Base-by-base conservation (phyloP, 2,888 invertebrate species). In the Pardosa pseudoannulata region DNA sequence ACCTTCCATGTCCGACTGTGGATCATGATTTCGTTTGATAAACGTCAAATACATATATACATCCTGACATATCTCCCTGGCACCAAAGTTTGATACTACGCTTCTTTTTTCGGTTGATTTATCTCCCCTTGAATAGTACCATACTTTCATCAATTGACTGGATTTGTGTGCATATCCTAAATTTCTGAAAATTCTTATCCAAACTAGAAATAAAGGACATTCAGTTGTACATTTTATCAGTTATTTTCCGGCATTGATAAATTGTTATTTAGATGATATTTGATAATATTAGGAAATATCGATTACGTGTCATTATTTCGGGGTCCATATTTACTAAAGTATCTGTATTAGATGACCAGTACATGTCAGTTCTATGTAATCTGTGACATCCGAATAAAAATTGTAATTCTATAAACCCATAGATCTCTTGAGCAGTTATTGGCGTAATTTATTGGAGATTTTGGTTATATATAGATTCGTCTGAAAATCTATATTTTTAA, bases 201-300 rank as follows among this genome's bases (percentile, higher is more conserved):
- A 65, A 29, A 65, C 65, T 28, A 5, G n/a, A n/a, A n/a, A 65
- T 65, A 29, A 65, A 29, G 2, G 29, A 29, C 29, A 28, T 29
- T 9, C 28, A 11, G 1, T 56, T 56, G 23, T 56, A 56, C 23
- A 56, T 19, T 56, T 23, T 56, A 56, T 56, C 56, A 16, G 46
- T 56, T 56, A 23, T 56, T 56, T 23, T 19, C 3, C 23, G 11
- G 56, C 1, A 23, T 23, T 23, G 23, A 19, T 5, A 23, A 56
- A 56, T 56, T 56, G 23, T 56, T 11, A 56, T 56, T 56, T 11
- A 56, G 23, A 56, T 56, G 56, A 56, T 56, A 23, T 56, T 56
- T 31, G 36, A 32, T 13, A 62, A 62, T 65, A 75, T 75, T 75
- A 65, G 29, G 65, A 41, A 41, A n/a, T 41, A 75, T 65, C 75